phyloP scores from a whole-genome alignment of 1,140 invertebrate genomes.

The Pantala flavescens region DNA sequence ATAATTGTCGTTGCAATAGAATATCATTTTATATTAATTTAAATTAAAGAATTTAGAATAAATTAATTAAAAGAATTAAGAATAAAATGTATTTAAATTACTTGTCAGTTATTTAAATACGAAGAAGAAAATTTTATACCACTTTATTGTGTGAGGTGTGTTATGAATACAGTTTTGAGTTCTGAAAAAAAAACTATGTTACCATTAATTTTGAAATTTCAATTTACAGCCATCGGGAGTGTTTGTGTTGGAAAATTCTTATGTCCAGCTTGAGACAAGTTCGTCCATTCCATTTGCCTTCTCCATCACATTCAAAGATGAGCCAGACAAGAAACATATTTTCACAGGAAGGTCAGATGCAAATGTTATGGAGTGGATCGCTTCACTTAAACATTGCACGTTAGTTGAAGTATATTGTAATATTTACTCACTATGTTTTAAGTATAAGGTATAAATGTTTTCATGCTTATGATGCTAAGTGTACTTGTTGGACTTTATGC shows the following conservation, averaged over 20 bases:
- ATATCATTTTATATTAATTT: too few species aligned
- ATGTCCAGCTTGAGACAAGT: constrained; percentile 47
- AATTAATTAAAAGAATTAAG: too few species aligned
- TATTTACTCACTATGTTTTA: background rate
- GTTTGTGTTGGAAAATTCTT: constrained; percentile 56
- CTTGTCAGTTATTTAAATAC: too few species aligned
- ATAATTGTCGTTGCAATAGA: too few species aligned
- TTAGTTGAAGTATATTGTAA: constrained; percentile 20
- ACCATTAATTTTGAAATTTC: too few species aligned
- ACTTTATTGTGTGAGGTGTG: too few species aligned
- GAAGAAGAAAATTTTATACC: too few species aligned
- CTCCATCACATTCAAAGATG: constrained; percentile 52
- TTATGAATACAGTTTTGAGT: too few species aligned
- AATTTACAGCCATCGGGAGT: constrained; percentile 46
- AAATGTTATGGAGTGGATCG: constrained; percentile 50
- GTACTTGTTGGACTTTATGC: background rate
- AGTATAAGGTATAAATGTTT: background rate
- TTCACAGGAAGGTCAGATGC: constrained; percentile 50
- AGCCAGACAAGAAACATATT: constrained; percentile 52
- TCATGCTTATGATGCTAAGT: background rate
- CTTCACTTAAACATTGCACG: constrained; percentile 41
- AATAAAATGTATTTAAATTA: too few species aligned
- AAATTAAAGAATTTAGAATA: too few species aligned
- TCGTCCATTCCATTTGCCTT: constrained; percentile 53
- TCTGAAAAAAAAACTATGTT: too few species aligned